phyloP scores from a whole-genome alignment of 37 sponge, comb jelly and placozoan genomes.

The Haliclona indistincta region DNA sequence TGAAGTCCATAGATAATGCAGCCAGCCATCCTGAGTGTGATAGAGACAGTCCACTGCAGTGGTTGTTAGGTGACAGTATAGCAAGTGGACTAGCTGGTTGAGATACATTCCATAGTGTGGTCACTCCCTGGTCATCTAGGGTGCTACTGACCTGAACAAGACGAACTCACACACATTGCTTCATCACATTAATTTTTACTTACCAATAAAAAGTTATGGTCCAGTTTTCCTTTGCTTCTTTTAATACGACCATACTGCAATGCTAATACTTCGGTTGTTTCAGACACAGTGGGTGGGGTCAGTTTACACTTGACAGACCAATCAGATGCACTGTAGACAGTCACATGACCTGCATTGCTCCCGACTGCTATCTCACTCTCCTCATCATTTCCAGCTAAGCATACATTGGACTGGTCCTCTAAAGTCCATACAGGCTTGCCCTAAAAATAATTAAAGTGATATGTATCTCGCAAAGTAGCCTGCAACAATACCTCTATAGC shows the following conservation, averaged over 20 bases:
- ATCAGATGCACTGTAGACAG: conserved; percentile 9
- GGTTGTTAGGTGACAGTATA: no score
- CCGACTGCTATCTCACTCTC: conserved; percentile 21
- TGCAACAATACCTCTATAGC: conserved; percentile 29
- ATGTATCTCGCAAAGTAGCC: background rate
- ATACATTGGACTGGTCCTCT: background rate
- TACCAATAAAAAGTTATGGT: background rate
- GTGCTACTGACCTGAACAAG: background rate
- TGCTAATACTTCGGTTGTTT: background rate
- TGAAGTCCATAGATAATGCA: no score
- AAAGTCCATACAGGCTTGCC: conserved; percentile 39
- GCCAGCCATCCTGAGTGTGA: no score
- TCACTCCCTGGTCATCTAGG: background rate
- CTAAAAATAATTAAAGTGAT: conserved; percentile 2
- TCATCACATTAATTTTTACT: no score
- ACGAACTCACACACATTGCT: no score
- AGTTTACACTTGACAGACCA: conserved; percentile 9
- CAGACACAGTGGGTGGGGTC: background rate
- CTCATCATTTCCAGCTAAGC: conserved; percentile 2
- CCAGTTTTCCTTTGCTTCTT: no score
- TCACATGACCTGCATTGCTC: conserved; percentile 6
- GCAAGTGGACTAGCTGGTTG: no score
- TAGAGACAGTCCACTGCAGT: no score
- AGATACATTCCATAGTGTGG: no score
- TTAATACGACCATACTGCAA: background rate